Conservation (phyloP, 2,113 vertebrate species). For the Albula glossodonta region DNA sequence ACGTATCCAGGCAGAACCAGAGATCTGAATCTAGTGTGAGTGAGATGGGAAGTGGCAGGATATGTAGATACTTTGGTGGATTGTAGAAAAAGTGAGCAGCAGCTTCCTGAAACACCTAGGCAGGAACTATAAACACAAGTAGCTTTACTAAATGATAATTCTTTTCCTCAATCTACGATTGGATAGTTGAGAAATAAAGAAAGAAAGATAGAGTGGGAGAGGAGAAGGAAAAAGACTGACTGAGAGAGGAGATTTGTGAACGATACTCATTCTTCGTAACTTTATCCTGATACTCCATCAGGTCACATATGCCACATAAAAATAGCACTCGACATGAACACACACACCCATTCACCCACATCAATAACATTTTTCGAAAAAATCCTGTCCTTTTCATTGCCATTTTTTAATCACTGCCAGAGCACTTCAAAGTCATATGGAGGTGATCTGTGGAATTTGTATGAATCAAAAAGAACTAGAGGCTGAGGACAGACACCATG, state of each 20-base stretch:
- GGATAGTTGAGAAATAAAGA: background rate
- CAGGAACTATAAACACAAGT: too few species aligned
- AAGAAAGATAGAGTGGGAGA: too few species aligned
- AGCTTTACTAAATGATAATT: too few species aligned
- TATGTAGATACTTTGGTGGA: too few species aligned
- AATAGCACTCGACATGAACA: background rate
- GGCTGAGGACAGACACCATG: background rate
- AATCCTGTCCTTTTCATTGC: background rate
- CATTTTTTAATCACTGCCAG: background rate
- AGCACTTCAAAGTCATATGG: background rate
- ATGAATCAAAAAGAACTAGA: background rate
- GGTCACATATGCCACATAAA: slow-evolving; percentile 13
- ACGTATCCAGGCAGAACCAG: too few species aligned
- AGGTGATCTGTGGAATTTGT: background rate
- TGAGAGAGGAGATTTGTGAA: slow-evolving; percentile 8
- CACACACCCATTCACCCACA: background rate
- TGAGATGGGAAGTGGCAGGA: too few species aligned
- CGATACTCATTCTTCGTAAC: slow-evolving; percentile 16
- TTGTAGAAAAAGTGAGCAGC: too few species aligned
- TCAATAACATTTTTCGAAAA: background rate
- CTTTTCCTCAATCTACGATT: background rate
- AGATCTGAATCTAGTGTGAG: too few species aligned
- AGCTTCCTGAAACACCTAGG: too few species aligned
- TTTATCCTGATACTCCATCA: slow-evolving; percentile 1
- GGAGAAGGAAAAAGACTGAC: too few species aligned